Conservation (phyloP, 2,797 vertebrate species). For the Rallus crepitans region DNA sequence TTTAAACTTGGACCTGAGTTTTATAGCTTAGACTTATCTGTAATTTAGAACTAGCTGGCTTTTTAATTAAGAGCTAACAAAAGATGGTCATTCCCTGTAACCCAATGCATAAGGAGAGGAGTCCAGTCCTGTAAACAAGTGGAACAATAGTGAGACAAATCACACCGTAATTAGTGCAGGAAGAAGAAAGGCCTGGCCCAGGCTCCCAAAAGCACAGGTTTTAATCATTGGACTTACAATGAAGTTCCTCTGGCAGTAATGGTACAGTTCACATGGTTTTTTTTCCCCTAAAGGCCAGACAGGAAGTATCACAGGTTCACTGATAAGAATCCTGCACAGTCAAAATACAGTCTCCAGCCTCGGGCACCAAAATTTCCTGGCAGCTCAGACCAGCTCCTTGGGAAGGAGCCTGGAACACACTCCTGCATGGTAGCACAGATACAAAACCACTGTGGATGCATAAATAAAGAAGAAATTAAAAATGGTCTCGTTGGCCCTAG, state of each 20-base stretch:
- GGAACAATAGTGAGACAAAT: not conserved
- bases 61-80: conserved; percentile 13
- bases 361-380: not conserved
- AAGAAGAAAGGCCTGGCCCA: not conserved
- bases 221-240: not conserved
- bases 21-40: not conserved
- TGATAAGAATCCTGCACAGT: not conserved
- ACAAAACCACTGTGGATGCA: not conserved
- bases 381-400: not conserved
- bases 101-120: not conserved
- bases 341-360: not conserved
- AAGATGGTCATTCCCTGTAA: not conserved
- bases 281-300: not conserved
- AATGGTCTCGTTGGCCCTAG: rapidly evolving
- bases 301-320: not conserved
- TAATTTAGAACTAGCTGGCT: not conserved
- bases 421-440: not conserved
- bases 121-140: not conserved
- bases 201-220: not conserved
- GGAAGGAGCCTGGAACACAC: not conserved
- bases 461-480: not conserved
- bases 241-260: not conserved
- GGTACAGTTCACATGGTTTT: not conserved
- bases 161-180: not conserved
- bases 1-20: not conserved